Evolutionary conservation across 2,888 invertebrate species (phyloP).

Genomic region (Notodonta ziczac): DNA sequence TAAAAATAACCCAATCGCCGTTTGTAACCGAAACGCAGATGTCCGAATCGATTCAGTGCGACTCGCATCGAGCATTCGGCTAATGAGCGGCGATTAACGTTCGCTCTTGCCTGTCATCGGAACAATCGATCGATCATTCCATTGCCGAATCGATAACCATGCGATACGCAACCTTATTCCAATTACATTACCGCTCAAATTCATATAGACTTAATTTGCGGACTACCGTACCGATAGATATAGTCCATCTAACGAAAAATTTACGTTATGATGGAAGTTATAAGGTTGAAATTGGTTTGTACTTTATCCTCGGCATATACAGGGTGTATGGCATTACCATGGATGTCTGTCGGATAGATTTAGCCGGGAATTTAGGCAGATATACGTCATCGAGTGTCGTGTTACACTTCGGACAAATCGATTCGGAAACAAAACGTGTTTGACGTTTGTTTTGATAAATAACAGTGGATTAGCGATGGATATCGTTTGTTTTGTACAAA

Average conservation of each 20-base stretch:
- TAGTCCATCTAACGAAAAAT: slow-evolving; percentile 14
- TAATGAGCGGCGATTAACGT: slow-evolving; percentile 73
- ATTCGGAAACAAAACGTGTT: slow-evolving; percentile 46
- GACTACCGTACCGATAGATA: not conserved
- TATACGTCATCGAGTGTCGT: slow-evolving; percentile 60
- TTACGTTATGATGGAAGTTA: slow-evolving; percentile 26
- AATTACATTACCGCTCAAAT: slow-evolving; percentile 18
- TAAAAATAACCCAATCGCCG: slow-evolving; percentile 38
- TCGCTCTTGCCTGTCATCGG: slow-evolving; percentile 69
- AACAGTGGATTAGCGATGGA: slow-evolving; percentile 22
- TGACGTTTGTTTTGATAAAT: slow-evolving; percentile 52
- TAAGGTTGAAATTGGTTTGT: slow-evolving; percentile 33
- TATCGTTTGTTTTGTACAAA: slow-evolving; percentile 24
- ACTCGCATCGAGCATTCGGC: slow-evolving; percentile 43
- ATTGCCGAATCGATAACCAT: slow-evolving; percentile 20
- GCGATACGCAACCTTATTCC: slow-evolving; percentile 29
- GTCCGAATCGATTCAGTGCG: slow-evolving; percentile 57
- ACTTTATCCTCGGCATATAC: slow-evolving; percentile 23
- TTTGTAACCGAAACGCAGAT: slow-evolving; percentile 49
- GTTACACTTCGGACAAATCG: slow-evolving; percentile 53
- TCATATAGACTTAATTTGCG: slow-evolving; percentile 13
- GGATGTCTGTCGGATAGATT: slow-evolving; percentile 69
- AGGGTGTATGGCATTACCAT: slow-evolving; percentile 48
- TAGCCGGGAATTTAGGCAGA: slow-evolving; percentile 66
- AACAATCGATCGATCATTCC: slow-evolving; percentile 62